Evolutionary conservation across 2,113 vertebrate genomes (phyloP).

Genomic region (Dolichallabes microphthalmus): DNA sequence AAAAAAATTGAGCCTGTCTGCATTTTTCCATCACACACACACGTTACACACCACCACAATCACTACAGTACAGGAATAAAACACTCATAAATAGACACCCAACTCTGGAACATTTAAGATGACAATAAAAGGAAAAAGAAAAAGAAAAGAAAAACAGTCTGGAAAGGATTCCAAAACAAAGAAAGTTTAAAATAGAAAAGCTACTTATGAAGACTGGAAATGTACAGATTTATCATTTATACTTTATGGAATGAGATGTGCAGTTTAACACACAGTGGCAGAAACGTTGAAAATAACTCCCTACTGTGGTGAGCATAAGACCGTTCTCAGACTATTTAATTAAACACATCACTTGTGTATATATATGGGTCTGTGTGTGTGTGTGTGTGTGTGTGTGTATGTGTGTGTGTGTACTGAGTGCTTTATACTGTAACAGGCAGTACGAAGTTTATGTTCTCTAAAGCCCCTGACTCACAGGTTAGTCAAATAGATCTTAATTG

Average conservation of each 20-base stretch:
- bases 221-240: constrained; percentile 17
- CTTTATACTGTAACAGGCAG: constrained; percentile 28
- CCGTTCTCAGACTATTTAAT: constrained; percentile 35
- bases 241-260: neutral
- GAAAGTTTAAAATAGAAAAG: constrained; percentile 14
- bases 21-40: constrained; percentile 47
- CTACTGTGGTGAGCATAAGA: constrained; percentile 16
- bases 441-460: constrained; percentile 32
- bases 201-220: constrained; percentile 18
- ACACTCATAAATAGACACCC: constrained; percentile 40
- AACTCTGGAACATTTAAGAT: constrained; percentile 45
- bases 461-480: constrained; percentile 47
- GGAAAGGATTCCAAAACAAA: constrained; percentile 33
- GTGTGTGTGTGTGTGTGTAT: neutral
- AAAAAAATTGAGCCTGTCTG: constrained; percentile 39
- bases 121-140: constrained; percentile 41
- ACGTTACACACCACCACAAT: constrained; percentile 11
- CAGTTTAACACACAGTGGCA: constrained; percentile 22
- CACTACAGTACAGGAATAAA: constrained; percentile 49
- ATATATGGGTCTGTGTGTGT: neutral
- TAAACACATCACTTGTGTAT: constrained; percentile 32
- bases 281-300: constrained; percentile 1
- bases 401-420: neutral
- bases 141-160: constrained; percentile 11
- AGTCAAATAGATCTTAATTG: constrained; percentile 43